Conservation (phyloP, 2,797 vertebrate species). For the Gadopsis marmoratus region DNA sequence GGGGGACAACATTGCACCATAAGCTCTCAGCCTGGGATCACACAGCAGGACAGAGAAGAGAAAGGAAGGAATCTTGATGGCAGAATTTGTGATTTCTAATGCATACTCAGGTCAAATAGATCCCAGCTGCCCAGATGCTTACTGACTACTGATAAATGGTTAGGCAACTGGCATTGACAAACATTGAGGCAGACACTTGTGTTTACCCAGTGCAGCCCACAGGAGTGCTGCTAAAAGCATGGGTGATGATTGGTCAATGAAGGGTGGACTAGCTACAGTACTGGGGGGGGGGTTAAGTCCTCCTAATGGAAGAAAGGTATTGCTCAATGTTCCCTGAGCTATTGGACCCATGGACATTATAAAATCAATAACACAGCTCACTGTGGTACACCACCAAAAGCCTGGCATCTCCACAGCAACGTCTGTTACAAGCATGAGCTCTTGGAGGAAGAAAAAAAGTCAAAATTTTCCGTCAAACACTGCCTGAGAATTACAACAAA, state of each 20-base stretch:
- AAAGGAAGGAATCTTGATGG: slow-evolving; percentile 14
- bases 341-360: slow-evolving; percentile 63
- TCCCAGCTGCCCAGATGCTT: slow-evolving; percentile 81
- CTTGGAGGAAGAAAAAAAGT: slow-evolving; percentile 16
- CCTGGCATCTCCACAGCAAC: slow-evolving; percentile 52
- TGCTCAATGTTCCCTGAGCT: slow-evolving; percentile 81
- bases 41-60: slow-evolving; percentile 17
- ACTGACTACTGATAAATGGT: slow-evolving; percentile 86
- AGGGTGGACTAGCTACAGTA: slow-evolving; percentile 73
- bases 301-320: slow-evolving; percentile 79
- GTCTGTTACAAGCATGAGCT: slow-evolving; percentile 19
- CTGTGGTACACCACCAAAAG: slow-evolving; percentile 39
- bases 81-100: slow-evolving; percentile 62
- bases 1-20: slow-evolving; percentile 51
- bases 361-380: slow-evolving; percentile 65
- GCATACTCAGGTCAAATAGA: slow-evolving; percentile 69
- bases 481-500: slow-evolving; percentile 36
- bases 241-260: slow-evolving; percentile 84
- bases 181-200: slow-evolving; percentile 83
- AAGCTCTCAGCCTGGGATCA: slow-evolving; percentile 36
- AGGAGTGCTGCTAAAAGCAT: slow-evolving; percentile 86
- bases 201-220: slow-evolving; percentile 83
- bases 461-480: slow-evolving; percentile 37
- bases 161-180: slow-evolving; percentile 86
- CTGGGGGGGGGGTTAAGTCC: slow-evolving; percentile 57